A percentile compares a stretch with the other conserved stretches of the same genome.
These are phyloP conservation scores for Drosophila ficusphila DNA, from an alignment of 1,140 invertebrate genomes.

Conservation along the genomic window DNA sequence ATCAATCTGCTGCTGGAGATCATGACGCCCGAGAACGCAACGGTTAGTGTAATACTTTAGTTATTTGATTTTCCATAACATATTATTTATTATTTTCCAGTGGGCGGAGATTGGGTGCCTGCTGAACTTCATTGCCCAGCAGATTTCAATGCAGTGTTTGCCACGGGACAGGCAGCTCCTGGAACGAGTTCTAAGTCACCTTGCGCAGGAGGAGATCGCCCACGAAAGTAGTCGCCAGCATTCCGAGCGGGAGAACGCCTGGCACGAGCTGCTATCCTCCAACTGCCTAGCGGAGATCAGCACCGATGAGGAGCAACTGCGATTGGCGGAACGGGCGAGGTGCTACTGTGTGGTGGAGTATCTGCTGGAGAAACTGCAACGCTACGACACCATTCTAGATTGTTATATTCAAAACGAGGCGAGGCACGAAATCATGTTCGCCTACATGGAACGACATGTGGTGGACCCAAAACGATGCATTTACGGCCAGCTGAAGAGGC, in stretches of 20 bases:
- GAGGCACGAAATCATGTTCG: constrained; percentile 89
- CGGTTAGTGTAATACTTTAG: constrained; percentile 85
- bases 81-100: constrained; percentile 57
- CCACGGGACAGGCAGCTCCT: constrained; percentile 83
- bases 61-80: not conserved
- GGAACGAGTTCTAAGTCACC: constrained; percentile 83
- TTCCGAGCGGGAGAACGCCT: constrained; percentile 91
- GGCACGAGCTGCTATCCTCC: constrained; percentile 90
- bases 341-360: constrained; percentile 85
- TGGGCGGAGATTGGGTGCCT: constrained; percentile 85
- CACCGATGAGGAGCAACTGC: constrained; percentile 78
- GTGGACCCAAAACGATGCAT: constrained; percentile 84
- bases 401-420: constrained; percentile 85
- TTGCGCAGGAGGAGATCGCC: constrained; percentile 83
- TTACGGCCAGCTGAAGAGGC: constrained; percentile 84
- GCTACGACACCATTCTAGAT: constrained; percentile 84
- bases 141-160: constrained; percentile 84
- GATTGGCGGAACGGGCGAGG: constrained; percentile 81
- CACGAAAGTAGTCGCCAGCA: constrained; percentile 84
- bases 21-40: constrained; percentile 89
- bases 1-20: constrained; percentile 92
- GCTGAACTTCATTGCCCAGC: constrained; percentile 85
- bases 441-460: constrained; percentile 90
- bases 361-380: constrained; percentile 83
- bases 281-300: constrained; percentile 88